Base-by-base conservation (phyloP, 2,113 vertebrate genomes). In the Reinhardtius hippoglossoides region DNA sequence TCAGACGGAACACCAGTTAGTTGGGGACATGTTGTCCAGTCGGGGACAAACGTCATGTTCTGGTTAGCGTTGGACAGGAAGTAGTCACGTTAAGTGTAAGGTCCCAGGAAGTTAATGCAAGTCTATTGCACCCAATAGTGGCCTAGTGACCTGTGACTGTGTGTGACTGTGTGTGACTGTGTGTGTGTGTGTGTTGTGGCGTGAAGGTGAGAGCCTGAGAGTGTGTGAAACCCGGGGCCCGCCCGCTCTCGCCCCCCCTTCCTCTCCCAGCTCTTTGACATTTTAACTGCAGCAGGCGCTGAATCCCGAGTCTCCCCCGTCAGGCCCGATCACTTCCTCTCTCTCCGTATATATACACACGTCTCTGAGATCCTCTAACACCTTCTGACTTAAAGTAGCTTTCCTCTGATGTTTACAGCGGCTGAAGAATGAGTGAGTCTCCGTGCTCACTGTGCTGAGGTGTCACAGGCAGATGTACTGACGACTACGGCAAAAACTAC, bases 281-380 rank as follows among this genome's bases (percentile, higher is more conserved):
- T 87, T 89, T 87, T 80, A 86, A 80, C 78, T 73, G 74, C 71
- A 71, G 73, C 78, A 81, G 61, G 62, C 68, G 66, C 54, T 59
- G 81, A 80, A 76, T 81, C 58, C 40, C 54, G 61, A 73, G 67
- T 71, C 58, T 71, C 63, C 60, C 12, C 60, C 12, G 9, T 37
- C 24, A 57, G 76, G 57, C 27, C 40, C 12, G 74, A 75, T 67
- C 58, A 64, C 70, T 44, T 23, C 12, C 67, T 65, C 46, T 57
- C 52, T 20, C 46, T 57, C 52, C 4, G 9, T 40, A 21, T 21
- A 21, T 21, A 59, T 50, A 31, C 5, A 31, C 63, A 67, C 57
- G 67, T 80, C 66, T 48, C 71, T 16, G n/a, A n/a, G 56, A 79
- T 76, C 75, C 72, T 37, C 57, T 31, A 77, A 81, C 54, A 56